Evolutionary conservation across 2,113 vertebrate genomes (phyloP).

Genomic region (Phyllostomus hastatus): DNA sequence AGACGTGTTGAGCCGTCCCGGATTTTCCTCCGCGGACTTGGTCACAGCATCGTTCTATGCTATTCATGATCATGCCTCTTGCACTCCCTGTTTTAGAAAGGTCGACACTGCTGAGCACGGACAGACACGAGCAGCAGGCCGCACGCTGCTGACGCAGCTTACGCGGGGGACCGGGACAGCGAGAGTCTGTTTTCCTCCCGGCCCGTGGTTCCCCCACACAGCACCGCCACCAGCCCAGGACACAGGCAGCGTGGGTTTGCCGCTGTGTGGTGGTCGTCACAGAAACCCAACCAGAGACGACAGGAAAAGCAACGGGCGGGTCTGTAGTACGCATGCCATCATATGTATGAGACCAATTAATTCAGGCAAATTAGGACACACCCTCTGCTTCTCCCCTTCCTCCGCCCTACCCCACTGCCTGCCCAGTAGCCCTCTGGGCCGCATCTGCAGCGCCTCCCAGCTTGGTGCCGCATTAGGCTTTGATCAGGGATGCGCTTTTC

Average conservation of each 20-base stretch:
- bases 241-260: background rate
- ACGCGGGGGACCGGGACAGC: too few species aligned
- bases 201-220: background rate
- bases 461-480: background rate
- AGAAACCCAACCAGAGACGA: background rate
- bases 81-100: background rate
- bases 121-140: background rate
- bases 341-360: background rate
- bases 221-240: background rate
- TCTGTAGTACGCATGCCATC: background rate
- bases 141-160: too few species aligned
- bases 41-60: background rate
- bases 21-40: background rate
- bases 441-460: background rate
- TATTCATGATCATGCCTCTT: background rate
- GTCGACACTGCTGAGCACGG: background rate
- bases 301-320: background rate
- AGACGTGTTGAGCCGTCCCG: background rate
- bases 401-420: background rate
- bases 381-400: background rate
- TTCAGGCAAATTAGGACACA: background rate
- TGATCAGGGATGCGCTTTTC: background rate
- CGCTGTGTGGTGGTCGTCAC: background rate
- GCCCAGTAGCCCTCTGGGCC: fast-evolving
- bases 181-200: background rate